Conservation (phyloP, 1,140 invertebrate genomes). For the Drosophila tropicalis region DNA sequence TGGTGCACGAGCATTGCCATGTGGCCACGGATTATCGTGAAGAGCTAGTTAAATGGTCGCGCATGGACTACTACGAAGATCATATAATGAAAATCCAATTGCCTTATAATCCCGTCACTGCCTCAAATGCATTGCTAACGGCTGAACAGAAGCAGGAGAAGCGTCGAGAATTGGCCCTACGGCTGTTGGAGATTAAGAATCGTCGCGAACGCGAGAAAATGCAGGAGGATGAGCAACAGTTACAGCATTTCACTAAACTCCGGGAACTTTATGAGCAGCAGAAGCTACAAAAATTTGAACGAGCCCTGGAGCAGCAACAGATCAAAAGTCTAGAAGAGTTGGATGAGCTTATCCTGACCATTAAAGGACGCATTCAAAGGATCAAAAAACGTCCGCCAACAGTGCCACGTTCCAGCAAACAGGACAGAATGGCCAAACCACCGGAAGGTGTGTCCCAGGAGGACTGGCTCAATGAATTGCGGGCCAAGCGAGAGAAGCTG, state of each 20-base stretch:
- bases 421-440: conserved; percentile 83
- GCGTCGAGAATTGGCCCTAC: conserved; percentile 91
- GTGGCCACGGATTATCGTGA: conserved; percentile 91
- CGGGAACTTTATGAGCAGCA: conserved; percentile 65
- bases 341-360: conserved; percentile 88
- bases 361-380: conserved; percentile 91
- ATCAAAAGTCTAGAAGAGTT: conserved; percentile 85
- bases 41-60: conserved; percentile 91
- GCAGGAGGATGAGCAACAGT: conserved; percentile 93
- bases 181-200: conserved; percentile 93
- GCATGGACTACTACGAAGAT: conserved; percentile 91
- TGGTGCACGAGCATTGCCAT: conserved; percentile 91
- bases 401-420: conserved; percentile 51
- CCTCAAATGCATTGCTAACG: conserved; percentile 84
- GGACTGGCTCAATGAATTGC: conserved; percentile 88
- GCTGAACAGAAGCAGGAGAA: conserved; percentile 94
- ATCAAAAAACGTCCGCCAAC: conserved; percentile 72
- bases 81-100: conserved; percentile 94
- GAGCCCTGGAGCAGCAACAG: conserved; percentile 85
- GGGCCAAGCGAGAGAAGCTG: conserved; percentile 87
- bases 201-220: conserved; percentile 91
- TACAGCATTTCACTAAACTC: conserved; percentile 90
- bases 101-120: conserved; percentile 85
- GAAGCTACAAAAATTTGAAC: conserved; percentile 82
- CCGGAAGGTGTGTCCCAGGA: conserved; percentile 83